Evolutionary conservation across 2,113 vertebrate species (phyloP).

Genomic region (Genyomyrus donnyi): DNA sequence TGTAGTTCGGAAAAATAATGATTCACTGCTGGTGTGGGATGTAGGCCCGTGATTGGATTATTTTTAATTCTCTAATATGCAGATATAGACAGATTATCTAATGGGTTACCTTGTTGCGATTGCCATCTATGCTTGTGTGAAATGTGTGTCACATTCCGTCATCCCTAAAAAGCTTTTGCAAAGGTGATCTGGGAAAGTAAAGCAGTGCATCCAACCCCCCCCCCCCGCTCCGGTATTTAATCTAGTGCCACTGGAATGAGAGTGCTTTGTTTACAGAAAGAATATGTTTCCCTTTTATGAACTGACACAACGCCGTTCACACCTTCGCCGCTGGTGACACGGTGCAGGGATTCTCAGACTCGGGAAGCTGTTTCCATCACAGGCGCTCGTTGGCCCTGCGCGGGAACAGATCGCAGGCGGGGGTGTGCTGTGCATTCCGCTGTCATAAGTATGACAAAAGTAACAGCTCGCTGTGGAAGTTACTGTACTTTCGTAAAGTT

Average conservation of each 20-base stretch:
- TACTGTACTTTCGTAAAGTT: background rate
- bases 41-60: background rate
- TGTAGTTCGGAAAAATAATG: background rate
- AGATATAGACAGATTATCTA: background rate
- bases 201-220: background rate
- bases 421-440: background rate
- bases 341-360: background rate
- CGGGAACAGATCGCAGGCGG: background rate
- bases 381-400: background rate
- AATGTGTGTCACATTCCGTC: background rate
- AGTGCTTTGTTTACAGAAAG: slow-evolving; percentile 5
- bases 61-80: background rate
- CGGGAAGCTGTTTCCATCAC: background rate
- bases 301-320: background rate
- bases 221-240: background rate
- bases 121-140: background rate
- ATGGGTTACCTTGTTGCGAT: too few species aligned
- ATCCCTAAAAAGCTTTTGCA: background rate
- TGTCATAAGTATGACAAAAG: slow-evolving; percentile 5
- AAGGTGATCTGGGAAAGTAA: slow-evolving; percentile 3
- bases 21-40: background rate
- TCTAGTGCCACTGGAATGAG: background rate
- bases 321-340: background rate
- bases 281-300: slow-evolving; percentile 17
- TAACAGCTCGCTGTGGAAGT: background rate